Evolutionary conservation across 2,113 vertebrate species (phyloP).

Genomic region (Herpailurus yagouaroundi): DNA sequence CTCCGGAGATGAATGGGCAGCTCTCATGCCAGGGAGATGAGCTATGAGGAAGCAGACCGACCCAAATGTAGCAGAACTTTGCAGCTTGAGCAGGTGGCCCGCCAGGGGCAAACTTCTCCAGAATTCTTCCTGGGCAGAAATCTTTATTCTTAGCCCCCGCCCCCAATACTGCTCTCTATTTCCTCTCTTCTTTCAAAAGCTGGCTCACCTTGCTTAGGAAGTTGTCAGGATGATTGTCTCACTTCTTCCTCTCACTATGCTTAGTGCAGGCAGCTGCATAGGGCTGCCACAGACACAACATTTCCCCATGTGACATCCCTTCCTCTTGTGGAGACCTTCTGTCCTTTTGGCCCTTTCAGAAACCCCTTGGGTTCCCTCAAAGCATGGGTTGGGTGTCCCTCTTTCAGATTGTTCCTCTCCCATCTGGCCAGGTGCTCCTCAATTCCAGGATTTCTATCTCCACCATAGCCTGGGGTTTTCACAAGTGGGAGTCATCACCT

Average conservation of each 20-base stretch:
- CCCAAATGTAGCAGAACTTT: neutral
- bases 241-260: neutral
- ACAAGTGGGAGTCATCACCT: neutral
- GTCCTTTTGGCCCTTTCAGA: neutral
- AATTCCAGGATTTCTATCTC: neutral
- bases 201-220: neutral
- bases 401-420: neutral
- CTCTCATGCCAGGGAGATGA: neutral
- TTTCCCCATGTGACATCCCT: neutral
- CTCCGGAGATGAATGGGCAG: neutral
- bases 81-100: neutral
- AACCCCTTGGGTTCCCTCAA: neutral
- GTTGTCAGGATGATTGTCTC: neutral
- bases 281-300: neutral
- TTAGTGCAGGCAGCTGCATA: neutral
- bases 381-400: neutral
- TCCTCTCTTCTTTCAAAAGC: neutral
- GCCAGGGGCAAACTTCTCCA: neutral
- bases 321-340: neutral
- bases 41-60: neutral
- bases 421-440: too few species aligned
- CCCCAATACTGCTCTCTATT: neutral
- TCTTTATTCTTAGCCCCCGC: neutral
- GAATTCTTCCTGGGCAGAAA: neutral
- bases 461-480: neutral